Evolutionary conservation across 2,113 vertebrate species (phyloP).

Genomic region (Leucoraja erinaceus): DNA sequence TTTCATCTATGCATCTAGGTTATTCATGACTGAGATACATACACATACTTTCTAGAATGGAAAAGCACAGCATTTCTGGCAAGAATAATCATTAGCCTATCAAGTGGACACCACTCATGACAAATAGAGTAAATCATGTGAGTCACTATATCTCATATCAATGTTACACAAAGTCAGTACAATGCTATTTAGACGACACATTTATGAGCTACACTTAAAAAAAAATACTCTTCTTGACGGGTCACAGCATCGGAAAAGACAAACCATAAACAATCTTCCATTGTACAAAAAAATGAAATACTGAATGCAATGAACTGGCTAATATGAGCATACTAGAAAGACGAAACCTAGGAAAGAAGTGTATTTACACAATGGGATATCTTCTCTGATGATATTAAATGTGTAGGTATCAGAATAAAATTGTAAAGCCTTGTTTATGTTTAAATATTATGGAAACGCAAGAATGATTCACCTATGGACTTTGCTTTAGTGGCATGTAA

Average conservation of each 20-base stretch:
- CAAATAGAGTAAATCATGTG: background rate
- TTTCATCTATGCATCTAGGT: background rate
- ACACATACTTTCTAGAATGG: background rate
- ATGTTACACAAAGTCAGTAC: background rate
- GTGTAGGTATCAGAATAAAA: background rate
- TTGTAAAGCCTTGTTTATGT: background rate
- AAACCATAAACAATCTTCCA: background rate
- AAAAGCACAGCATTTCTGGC: background rate
- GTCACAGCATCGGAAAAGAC: background rate
- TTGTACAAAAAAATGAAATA: background rate
- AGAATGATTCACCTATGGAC: background rate
- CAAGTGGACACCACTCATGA: background rate
- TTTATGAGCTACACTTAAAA: background rate
- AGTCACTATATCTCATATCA: background rate
- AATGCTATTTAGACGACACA: background rate
- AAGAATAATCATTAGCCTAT: background rate
- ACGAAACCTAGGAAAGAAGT: background rate
- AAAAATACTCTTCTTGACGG: background rate
- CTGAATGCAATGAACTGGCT: background rate
- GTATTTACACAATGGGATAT: background rate
- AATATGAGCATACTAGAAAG: background rate
- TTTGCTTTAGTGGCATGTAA: background rate
- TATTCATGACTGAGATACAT: background rate
- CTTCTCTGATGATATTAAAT: background rate
- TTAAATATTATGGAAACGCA: background rate